These are phyloP conservation scores for Limnothrissa miodon DNA, from an alignment of 2,113 vertebrate species.

Conservation along the genomic window DNA sequence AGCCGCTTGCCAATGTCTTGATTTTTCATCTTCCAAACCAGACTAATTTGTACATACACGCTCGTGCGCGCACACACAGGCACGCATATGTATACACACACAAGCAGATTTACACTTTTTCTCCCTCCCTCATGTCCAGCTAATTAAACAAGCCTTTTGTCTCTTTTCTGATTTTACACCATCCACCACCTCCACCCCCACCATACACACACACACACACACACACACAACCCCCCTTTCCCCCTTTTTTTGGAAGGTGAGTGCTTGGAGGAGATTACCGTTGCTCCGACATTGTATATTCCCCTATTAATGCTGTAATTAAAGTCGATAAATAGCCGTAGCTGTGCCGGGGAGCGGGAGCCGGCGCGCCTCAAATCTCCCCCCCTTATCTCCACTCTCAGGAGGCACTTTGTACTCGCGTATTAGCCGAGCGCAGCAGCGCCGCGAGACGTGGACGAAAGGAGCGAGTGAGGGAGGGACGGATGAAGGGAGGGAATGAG, in stretches of 20 bases:
- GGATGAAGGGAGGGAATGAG: background rate
- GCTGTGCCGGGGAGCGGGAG: conserved; percentile 19
- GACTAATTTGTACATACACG: conserved; percentile 48
- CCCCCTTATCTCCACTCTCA: conserved; percentile 45
- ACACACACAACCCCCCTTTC: background rate
- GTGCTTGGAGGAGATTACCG: conserved; percentile 61
- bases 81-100: conserved; percentile 43
- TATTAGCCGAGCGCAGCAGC: background rate
- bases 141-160: conserved; percentile 68
- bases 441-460: background rate
- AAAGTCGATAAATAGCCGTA: conserved; percentile 56
- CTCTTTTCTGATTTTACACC: background rate
- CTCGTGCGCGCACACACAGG: background rate
- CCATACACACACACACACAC: background rate
- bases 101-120: conserved; percentile 60
- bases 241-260: conserved; percentile 43
- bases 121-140: conserved; percentile 30
- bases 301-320: conserved; percentile 61
- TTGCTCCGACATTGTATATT: conserved; percentile 48
- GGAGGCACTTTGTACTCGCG: conserved; percentile 41
- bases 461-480: background rate
- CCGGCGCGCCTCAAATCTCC: conserved; percentile 31
- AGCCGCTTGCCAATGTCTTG: conserved; percentile 1
- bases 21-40: conserved; percentile 69
- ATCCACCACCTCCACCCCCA: background rate